Evolutionary conservation across 2,797 vertebrate species (phyloP).

Genomic region (Neomorphus geoffroyi): DNA sequence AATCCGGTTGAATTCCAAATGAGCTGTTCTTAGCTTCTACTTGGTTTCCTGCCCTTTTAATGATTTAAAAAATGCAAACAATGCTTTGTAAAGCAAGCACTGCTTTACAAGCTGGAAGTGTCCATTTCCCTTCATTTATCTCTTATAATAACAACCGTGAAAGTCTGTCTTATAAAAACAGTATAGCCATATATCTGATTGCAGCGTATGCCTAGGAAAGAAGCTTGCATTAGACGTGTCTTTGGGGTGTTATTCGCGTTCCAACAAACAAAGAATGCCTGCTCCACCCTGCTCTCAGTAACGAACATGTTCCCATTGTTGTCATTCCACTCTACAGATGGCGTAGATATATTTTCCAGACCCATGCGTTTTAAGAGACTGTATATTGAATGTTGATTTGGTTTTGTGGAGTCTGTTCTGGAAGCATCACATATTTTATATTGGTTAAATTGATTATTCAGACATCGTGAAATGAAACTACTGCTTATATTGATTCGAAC

Average conservation of each 20-base stretch:
- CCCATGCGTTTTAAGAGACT: neutral
- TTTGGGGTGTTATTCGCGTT: constrained; percentile 50
- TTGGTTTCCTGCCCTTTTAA: constrained; percentile 65
- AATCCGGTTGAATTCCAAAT: constrained; percentile 63
- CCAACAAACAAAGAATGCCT: constrained; percentile 46
- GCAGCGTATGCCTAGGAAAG: neutral
- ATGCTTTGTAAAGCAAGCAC: constrained; percentile 46
- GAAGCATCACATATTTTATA: neutral
- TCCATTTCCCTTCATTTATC: constrained; percentile 68
- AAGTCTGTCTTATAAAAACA: constrained; percentile 32
- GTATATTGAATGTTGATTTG: neutral
- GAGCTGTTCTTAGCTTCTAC: constrained; percentile 49
- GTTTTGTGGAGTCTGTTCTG: neutral
- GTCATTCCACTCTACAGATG: constrained; percentile 62
- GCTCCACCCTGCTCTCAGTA: constrained; percentile 51
- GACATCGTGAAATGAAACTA: neutral
- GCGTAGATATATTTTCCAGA: constrained; percentile 44
- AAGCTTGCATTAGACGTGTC: constrained; percentile 29
- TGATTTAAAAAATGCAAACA: constrained; percentile 65
- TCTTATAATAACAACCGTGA: constrained; percentile 49
- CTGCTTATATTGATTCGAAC: neutral
- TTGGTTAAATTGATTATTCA: neutral
- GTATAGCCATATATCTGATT: neutral
- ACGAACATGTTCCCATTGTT: constrained; percentile 57
- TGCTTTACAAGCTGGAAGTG: constrained; percentile 44